Conservation (phyloP, 53 echinoderm and acorn worm genomes). For the Astropecten irregularis region DNA sequence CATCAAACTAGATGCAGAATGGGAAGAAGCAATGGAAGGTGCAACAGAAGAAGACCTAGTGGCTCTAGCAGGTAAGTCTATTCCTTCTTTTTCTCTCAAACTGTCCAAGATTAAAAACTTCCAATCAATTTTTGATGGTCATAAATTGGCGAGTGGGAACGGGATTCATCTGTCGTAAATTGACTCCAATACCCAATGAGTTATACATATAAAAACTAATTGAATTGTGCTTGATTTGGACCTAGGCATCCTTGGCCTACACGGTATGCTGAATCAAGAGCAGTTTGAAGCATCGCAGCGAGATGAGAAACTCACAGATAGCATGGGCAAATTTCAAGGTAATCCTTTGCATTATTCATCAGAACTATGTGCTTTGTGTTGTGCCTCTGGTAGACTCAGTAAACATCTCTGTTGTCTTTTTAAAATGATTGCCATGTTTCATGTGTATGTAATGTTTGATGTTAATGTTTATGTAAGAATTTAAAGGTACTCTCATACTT, state of each 20-base stretch:
- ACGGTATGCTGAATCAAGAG: slow-evolving; percentile 96
- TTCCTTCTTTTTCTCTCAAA: no score
- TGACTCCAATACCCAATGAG: no score
- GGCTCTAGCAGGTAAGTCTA: slow-evolving; percentile 92
- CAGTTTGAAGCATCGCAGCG: slow-evolving; percentile 79
- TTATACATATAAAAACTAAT: no score
- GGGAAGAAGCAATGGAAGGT: slow-evolving; percentile 80
- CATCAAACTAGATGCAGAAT: slow-evolving; percentile 72
- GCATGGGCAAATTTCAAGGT: slow-evolving; percentile 84
- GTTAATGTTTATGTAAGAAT: no score
- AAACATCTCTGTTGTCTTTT: background rate
- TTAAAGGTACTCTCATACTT: no score
- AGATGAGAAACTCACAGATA: slow-evolving; percentile 66
- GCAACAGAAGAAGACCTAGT: slow-evolving; percentile 97
- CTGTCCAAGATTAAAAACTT: background rate
- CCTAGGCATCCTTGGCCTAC: slow-evolving; percentile 96
- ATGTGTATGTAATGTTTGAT: background rate
- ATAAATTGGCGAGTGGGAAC: background rate
- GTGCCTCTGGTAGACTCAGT: background rate
- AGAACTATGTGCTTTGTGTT: no score
- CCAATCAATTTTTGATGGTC: background rate
- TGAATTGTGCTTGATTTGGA: no score
- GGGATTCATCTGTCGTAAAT: background rate
- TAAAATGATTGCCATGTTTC: background rate
- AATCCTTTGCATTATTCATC: slow-evolving; percentile 13